Evolutionary conservation across 2,797 vertebrate genomes (phyloP), one percentile per base, ranked within the genome.

Genomic region (Dryobates pubescens): DNA sequence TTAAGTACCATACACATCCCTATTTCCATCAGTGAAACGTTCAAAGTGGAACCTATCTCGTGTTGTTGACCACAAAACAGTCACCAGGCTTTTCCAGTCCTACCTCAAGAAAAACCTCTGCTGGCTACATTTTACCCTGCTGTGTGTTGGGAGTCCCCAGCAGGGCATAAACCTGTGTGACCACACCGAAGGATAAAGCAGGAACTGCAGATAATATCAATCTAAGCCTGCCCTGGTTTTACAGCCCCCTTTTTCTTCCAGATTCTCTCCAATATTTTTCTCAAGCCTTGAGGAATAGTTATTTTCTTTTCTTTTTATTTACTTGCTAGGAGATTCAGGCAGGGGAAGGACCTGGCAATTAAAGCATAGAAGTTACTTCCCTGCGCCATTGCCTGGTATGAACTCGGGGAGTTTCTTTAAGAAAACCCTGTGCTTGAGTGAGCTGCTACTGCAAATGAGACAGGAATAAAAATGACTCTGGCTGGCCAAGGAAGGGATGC

Each of bases 321-420:
- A 72, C 74, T 96, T 96, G n/a, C 47, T 82, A 83, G 34, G 54
- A 85, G 89, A 89, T 86, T 79, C 36, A 78, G 85, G 69, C 94
- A 86, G 83, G 89, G 57, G 93, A 94, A 95, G 93, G 87, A 94
- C 97, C 98, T 97, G 97, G 97, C 96, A 97, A 69, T 97, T 96
- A 91, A 96, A 97, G 95, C 95, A 95, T 86, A 94, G 96, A 94
- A 88, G 94, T 96, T 96, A 96, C 97, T 96, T 97, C 97, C 95
- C 90, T 91, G 97, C 85, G 75, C 91, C 93, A 81, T 97, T 72
- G 98, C 98, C 98, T 98, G 93, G 96, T 88, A 94, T 95, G 88
- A 93, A 93, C 80, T 93, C 59, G 2, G 49, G 17, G 79, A 94
- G 84, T 92, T 96, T 87, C 89, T 91, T 85, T 94, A 92, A 91